A percentile compares a stretch with the other conserved stretches of the same genome.
These are phyloP conservation scores for Solen grandis DNA, from an alignment of 1,140 invertebrate genomes.

Conservation along the genomic window DNA sequence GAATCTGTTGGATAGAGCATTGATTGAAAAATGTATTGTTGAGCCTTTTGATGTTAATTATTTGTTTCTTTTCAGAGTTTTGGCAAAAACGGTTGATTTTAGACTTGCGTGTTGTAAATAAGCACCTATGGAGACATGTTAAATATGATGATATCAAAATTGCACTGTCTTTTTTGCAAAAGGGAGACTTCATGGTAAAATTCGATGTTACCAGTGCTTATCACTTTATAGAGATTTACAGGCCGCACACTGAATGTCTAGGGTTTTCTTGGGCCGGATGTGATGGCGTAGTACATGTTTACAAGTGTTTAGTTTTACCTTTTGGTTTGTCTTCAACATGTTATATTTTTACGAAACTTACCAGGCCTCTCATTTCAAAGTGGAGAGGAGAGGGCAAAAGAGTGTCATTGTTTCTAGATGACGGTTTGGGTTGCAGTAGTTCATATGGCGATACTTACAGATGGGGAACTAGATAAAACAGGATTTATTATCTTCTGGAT, in stretches of 20 bases:
- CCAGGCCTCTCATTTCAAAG: constrained; percentile 24
- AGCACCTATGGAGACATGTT: constrained; percentile 36
- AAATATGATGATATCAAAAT: constrained; percentile 41
- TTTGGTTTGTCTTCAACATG: constrained; percentile 20
- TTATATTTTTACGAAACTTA: constrained; percentile 33
- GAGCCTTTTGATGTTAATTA: constrained; percentile 20
- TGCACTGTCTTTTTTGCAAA: constrained; percentile 19
- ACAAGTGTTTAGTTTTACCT: constrained; percentile 31
- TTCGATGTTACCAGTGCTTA: constrained; percentile 38
- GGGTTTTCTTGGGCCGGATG: constrained; percentile 20
- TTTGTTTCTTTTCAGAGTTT: constrained; percentile 17
- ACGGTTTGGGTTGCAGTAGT: constrained; percentile 27
- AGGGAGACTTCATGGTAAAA: neutral
- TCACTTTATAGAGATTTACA: constrained; percentile 29
- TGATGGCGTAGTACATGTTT: neutral
- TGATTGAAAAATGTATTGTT: constrained; percentile 15
- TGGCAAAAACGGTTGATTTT: constrained; percentile 41
- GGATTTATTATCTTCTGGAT: constrained; percentile 24
- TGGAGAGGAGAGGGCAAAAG: constrained; percentile 30
- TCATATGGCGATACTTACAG: neutral
- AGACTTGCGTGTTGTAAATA: constrained; percentile 27
- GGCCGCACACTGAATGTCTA: constrained; percentile 29
- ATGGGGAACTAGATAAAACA: neutral
- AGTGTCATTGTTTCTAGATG: constrained; percentile 33
- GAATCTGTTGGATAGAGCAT: constrained; percentile 15